Conservation (phyloP, 2,113 vertebrate species). For the Empidonax alnorum region DNA sequence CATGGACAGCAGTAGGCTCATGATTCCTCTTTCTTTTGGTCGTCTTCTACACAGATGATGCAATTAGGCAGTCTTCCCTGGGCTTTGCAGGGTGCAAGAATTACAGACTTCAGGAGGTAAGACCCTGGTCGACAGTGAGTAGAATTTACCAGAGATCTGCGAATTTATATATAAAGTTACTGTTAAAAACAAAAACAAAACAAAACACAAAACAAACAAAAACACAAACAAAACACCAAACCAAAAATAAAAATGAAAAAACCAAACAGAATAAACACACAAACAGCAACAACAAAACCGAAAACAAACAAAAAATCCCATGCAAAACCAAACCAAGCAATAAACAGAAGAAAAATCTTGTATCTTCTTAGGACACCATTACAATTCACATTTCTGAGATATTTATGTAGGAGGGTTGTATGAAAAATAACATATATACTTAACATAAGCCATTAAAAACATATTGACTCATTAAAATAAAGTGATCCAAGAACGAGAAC, state of each 20-base stretch:
- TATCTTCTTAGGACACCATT: not conserved
- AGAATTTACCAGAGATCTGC: not conserved
- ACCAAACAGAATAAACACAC: not conserved
- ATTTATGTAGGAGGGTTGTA: not conserved
- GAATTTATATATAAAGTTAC: not conserved
- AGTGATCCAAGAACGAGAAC: not conserved
- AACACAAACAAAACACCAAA: not conserved
- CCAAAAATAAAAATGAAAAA: not conserved
- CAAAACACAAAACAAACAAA: not conserved
- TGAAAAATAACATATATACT: not conserved
- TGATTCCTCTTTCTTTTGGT: not conserved
- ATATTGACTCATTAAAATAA: not conserved
- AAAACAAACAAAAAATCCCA: accelerated
- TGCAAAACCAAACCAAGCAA: not conserved
- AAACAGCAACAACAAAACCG: not conserved
- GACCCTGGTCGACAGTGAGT: not conserved
- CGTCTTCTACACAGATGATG: not conserved
- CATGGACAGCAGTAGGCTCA: not conserved
- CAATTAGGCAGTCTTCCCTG: not conserved
- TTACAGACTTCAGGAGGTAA: not conserved
- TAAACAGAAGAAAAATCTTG: not conserved
- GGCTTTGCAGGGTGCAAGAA: not conserved
- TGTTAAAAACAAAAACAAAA: not conserved
- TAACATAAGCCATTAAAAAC: not conserved
- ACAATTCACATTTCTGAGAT: not conserved